Evolutionary conservation across 2,888 invertebrate species (phyloP), one percentile per base, ranked within the genome.

Genomic region (Scaptomyza parva): DNA sequence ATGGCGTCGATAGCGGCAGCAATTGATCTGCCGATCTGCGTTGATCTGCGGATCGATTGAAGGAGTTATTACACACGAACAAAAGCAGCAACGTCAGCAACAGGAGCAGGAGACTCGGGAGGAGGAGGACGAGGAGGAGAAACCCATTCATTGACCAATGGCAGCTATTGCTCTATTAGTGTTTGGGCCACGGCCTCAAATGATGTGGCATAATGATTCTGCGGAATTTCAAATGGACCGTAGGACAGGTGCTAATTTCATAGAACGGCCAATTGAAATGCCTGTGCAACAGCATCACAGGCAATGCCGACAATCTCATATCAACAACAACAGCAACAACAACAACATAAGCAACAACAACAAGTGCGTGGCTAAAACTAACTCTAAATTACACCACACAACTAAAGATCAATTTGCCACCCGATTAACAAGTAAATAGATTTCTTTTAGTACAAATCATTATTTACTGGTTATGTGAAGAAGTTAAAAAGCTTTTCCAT

Each of bases 201-300:
- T 74, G 82, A 70, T 77, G 83, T 78, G 71, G 79, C 83, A 79
- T 84, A 84, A 89, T 89, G 86, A 89, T 89, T 89, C 88, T 82
- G 88, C 88, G 78, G 86, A 90, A 88, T 88, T 90, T 84, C 79
- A 88, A 87, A 78, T 86, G 78, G 86, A 81, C 84, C 84, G 80
- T 77, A 85, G 80, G 85, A 88, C 88, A 89, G 88, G 90, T 90
- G 89, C 88, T 90, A 90, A 90, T 89, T 86, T 87, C 81, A 78
- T 83, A 86, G 84, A 88, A 88, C 88, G 77, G 82, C 87, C 83
- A 83, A 83, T 87, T 87, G 83, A 83, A 87, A 87, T 87, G 66
- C 86, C 83, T 55, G 52, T 63, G 57, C 69, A 53, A 61, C 55
- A 75, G 69, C 80, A 67, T 83, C 82, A 71, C 43, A 83, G 57